Conservation (phyloP, 2,888 invertebrate species). For the Cheilosia pagana region DNA sequence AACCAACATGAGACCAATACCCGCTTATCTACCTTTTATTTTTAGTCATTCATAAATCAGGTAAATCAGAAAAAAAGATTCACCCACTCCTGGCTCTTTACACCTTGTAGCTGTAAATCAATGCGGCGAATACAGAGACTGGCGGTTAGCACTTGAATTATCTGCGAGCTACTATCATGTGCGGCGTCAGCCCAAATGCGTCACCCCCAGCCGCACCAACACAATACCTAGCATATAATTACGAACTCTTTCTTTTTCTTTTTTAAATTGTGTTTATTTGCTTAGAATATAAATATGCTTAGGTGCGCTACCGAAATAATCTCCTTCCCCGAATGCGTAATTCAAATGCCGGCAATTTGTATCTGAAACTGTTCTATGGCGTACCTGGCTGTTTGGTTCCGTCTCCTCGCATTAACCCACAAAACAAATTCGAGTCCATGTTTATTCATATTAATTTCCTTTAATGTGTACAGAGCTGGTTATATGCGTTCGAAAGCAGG, state of each 20-base stretch:
- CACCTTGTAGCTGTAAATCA: conserved; percentile 5
- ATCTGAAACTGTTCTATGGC: background rate
- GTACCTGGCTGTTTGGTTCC: background rate
- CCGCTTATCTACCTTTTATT: conserved; percentile 6
- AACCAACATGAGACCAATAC: background rate
- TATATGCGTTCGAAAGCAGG: background rate
- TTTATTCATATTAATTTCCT: conserved; percentile 17
- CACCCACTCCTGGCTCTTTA: background rate
- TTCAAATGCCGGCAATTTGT: background rate
- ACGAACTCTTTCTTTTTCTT: background rate
- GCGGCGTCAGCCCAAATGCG: conserved; percentile 29
- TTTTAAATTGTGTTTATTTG: conserved; percentile 4
- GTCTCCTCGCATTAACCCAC: conserved; percentile 12
- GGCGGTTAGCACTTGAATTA: background rate
- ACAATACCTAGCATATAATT: conserved; percentile 16
- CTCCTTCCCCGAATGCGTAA: background rate
- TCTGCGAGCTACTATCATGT: background rate
- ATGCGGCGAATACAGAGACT: background rate
- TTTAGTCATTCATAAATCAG: conserved; percentile 9
- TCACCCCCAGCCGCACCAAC: background rate
- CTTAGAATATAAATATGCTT: conserved; percentile 1
- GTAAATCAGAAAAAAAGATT: background rate
- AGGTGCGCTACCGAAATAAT: conserved; percentile 10
- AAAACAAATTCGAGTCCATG: conserved; percentile 7
- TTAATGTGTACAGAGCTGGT: background rate